phyloP scores from a whole-genome alignment of 2,113 vertebrate species.

The rabbit (Oryctolagus cuniculus) region mOryCun1.1 NC_091440.1:39244001-39244500 shows the following conservation, averaged over 20 bases:
- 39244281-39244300: not conserved
- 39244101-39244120: too few relatives aligned
- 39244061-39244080: not conserved
- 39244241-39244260: not conserved
- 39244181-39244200: not conserved
- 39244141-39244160: not conserved
- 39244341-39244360: not conserved
- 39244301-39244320: not conserved
- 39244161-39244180: not conserved
- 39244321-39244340: not conserved
- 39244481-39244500: not conserved
- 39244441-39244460: not conserved
- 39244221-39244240: not conserved
- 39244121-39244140: not conserved
- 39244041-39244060: not conserved
- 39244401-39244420: not conserved
- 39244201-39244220: not conserved
- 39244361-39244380: not conserved
- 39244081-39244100: too few relatives aligned
- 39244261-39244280: not conserved
- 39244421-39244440: not conserved
- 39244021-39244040: not conserved
- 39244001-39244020: not conserved
- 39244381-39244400: not conserved
- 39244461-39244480: not conserved